Evolutionary conservation across 2,113 vertebrate species (phyloP), one percentile per base, ranked within the genome.

Genomic region (Mellivora capensis): DNA sequence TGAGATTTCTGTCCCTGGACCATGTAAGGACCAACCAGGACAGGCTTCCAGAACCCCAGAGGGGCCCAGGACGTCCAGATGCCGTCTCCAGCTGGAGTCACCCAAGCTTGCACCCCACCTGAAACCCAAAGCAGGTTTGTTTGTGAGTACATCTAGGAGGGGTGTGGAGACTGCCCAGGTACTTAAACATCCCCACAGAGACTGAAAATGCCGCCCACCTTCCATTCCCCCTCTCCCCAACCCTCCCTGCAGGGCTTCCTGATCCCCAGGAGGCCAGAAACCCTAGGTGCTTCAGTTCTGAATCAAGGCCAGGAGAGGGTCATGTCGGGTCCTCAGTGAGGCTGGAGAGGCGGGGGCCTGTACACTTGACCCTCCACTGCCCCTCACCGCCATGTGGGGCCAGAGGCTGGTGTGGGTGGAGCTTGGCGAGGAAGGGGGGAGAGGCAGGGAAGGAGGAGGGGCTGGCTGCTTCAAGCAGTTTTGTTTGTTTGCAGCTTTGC

Each of bases 401-500:
- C 47, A 9, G 14, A 57, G 31, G 17, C 44, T 67, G 44, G 13
- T 17, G 62, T 29, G 74, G 42, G 74, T 31, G 42, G 74, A 18
- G 74, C 27, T 47, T 42, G 12, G 71, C 13, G 3, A 39, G 4
- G 71, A 39, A 42, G 15, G 12, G 39, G 80, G n/a, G 85, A 34
- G 37, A 59, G 39, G 67, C 61, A 37, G 13, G 67, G 39, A 14
- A 44, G 69, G 44, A 6, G 44, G 39, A 8, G 49, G 91, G 85
- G 42, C 67, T n/a, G 44, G 42, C 67, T 62, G 34, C 21, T 71
- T 84, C 52, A 5, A 0, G 62, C 47, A 87, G 39, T 84, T 94
- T n/a, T 90, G 89, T 97, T 93, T 93, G 13, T 95, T 82, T 90
- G 4, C 71, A 76, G 81, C 13, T 86, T 82, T 97, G 87, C 54